phyloP scores from a whole-genome alignment of 2,113 vertebrate genomes.

The Centropristis striata region DNA sequence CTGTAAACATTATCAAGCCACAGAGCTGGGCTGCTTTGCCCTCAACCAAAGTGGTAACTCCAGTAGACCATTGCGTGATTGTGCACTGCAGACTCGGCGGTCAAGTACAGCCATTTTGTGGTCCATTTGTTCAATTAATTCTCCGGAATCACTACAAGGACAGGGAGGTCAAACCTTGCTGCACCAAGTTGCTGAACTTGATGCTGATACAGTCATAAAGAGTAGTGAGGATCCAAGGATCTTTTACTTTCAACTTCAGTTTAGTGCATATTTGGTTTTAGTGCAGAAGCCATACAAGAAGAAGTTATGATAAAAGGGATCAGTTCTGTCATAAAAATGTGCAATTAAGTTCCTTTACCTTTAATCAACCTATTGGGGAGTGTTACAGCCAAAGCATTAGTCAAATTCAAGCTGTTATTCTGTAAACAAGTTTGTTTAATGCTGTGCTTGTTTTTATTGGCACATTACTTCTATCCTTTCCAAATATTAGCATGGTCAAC shows the following conservation, averaged over 20 bases:
- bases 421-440: neutral
- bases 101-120: slow-evolving; percentile 55
- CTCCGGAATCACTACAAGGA: slow-evolving; percentile 20
- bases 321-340: too few relatives aligned
- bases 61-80: slow-evolving; percentile 28
- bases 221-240: neutral
- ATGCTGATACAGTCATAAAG: neutral
- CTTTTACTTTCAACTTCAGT: neutral
- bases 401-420: neutral
- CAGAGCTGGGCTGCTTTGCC: slow-evolving; percentile 16
- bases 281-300: too few relatives aligned
- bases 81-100: slow-evolving; percentile 12
- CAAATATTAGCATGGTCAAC: slow-evolving; percentile 53
- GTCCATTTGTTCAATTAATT: slow-evolving; percentile 66
- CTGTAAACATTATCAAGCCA: slow-evolving; percentile 36
- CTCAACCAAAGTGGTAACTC: slow-evolving; percentile 23
- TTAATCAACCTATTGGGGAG: neutral
- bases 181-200: slow-evolving; percentile 29
- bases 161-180: slow-evolving; percentile 21
- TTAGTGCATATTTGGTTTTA: neutral
- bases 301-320: too few relatives aligned
- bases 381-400: slow-evolving; percentile 2
- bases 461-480: neutral
- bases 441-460: neutral
- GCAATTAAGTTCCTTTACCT: neutral